phyloP scores from a whole-genome alignment of 2,113 vertebrate genomes.

The Riparia riparia region DNA sequence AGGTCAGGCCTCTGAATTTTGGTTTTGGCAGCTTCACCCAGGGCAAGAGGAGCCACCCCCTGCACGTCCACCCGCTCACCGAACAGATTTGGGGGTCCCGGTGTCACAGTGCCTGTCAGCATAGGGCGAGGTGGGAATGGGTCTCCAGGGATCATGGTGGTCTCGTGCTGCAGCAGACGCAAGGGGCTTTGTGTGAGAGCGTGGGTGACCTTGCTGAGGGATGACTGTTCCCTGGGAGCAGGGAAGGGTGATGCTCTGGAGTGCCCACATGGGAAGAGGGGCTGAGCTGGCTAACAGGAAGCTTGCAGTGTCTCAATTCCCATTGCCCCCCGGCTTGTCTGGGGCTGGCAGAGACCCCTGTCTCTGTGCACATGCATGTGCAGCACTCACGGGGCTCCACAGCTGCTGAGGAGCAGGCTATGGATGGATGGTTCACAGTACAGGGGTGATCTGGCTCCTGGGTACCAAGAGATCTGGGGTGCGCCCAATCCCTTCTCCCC shows the following conservation, averaged over 20 bases:
- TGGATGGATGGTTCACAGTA: background rate
- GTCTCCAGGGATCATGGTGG: background rate
- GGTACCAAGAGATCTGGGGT: background rate
- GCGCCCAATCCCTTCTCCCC: background rate
- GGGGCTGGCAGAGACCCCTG: background rate
- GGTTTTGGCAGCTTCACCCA: fast-evolving
- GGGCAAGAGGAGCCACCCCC: background rate
- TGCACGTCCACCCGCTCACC: background rate
- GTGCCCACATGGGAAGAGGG: background rate
- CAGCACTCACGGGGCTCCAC: background rate
- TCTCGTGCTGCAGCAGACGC: background rate
- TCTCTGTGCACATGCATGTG: background rate
- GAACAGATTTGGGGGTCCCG: background rate
- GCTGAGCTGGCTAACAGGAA: background rate
- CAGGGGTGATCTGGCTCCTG: background rate
- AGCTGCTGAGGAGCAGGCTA: background rate
- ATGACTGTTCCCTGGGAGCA: constrained; percentile 22
- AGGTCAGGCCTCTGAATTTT: background rate
- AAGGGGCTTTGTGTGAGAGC: background rate
- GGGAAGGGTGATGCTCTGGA: background rate
- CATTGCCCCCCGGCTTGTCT: background rate
- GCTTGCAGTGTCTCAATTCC: background rate
- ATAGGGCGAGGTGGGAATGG: fast-evolving
- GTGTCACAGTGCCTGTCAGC: background rate
- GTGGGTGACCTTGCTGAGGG: constrained; percentile 21